Conservation (phyloP, 2,797 vertebrate species). For the Microctenopoma stevenorrisi region DNA sequence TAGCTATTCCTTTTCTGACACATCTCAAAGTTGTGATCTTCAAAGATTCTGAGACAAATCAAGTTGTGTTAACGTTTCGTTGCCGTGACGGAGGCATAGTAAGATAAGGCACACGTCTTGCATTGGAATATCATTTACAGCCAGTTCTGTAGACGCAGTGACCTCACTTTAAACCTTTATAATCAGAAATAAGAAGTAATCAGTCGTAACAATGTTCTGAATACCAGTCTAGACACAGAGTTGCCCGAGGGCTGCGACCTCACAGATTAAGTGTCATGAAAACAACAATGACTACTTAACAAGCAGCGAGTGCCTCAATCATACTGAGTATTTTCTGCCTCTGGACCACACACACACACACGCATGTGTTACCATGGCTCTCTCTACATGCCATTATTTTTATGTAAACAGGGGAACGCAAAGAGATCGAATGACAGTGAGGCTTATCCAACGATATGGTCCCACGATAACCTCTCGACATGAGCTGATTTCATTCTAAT, state of each 20-base stretch:
- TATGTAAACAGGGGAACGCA: background rate
- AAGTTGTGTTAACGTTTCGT: background rate
- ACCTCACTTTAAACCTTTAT: no score
- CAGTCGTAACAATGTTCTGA: no score
- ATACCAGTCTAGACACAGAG: background rate
- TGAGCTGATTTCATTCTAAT: slow-evolving; percentile 47
- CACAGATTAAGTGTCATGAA: background rate
- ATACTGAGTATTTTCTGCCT: slow-evolving; percentile 13
- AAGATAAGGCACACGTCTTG: no score
- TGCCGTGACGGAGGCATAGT: background rate
- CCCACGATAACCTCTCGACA: slow-evolving; percentile 45
- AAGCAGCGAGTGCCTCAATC: background rate
- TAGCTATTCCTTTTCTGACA: background rate
- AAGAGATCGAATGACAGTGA: background rate
- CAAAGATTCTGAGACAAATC: no score
- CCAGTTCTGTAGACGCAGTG: no score
- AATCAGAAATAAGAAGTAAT: no score
- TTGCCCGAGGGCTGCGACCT: background rate
- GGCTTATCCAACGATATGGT: slow-evolving; percentile 9
- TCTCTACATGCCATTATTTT: slow-evolving; percentile 7
- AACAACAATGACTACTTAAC: background rate
- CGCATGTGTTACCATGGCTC: slow-evolving; percentile 34
- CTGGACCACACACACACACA: background rate
- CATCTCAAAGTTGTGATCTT: background rate
- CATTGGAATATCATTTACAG: no score